phyloP scores from a whole-genome alignment of 2,888 invertebrate species.

The Deroplatys truncata region DNA sequence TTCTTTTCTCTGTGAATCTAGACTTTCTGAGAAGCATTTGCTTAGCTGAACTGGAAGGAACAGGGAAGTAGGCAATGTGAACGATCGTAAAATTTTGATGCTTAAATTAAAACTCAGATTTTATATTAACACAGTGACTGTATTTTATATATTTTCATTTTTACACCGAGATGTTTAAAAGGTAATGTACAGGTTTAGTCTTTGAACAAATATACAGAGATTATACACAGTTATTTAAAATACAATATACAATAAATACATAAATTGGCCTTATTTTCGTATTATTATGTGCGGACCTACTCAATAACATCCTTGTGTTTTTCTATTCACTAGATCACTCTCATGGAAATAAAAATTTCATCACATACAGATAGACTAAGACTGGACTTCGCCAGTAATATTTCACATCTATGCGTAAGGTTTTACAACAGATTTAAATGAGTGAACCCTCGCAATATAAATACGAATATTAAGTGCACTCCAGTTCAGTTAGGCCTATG shows the following conservation, averaged over 20 bases:
- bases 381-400: background rate
- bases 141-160: slow-evolving; percentile 11
- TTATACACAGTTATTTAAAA: background rate
- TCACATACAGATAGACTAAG: background rate
- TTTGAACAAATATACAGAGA: slow-evolving; percentile 7
- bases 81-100: background rate
- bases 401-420: background rate
- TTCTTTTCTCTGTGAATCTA: background rate
- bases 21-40: background rate
- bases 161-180: slow-evolving; percentile 11
- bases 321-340: background rate
- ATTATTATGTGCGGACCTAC: background rate
- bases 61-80: background rate
- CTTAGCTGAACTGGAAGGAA: background rate
- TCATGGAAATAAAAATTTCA: background rate
- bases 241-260: slow-evolving; percentile 19
- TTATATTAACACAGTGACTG: slow-evolving; percentile 4
- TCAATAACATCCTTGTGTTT: background rate
- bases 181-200: background rate
- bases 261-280: background rate
- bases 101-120: background rate
- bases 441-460: background rate
- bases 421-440: background rate
- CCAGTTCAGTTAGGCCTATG: background rate
- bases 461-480: background rate